These are phyloP conservation scores for Leptonema lineaticorne DNA, from an alignment of 1,140 invertebrate genomes.

Conservation along the genomic window DNA sequence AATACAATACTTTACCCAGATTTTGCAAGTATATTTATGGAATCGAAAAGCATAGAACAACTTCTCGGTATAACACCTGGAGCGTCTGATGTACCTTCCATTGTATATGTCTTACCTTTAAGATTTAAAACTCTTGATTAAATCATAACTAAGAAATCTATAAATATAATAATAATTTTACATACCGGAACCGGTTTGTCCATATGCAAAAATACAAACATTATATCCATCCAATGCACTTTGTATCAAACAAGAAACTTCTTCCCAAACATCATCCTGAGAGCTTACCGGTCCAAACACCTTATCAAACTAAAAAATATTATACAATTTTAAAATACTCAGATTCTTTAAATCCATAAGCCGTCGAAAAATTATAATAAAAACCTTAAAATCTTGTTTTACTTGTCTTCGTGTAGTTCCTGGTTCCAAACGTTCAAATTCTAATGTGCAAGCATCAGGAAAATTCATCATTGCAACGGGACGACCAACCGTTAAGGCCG, in stretches of 20 bases:
- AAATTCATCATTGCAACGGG: slow-evolving; percentile 54
- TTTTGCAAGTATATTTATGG: slow-evolving; percentile 54
- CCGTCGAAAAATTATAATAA: slow-evolving; percentile 38
- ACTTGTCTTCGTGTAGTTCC: slow-evolving; percentile 50
- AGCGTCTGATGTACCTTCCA: slow-evolving; percentile 53
- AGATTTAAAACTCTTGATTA: neutral
- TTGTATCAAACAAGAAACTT: slow-evolving; percentile 54
- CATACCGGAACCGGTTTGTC: slow-evolving; percentile 68
- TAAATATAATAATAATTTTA: too few species aligned
- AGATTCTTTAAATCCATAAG: slow-evolving; percentile 54
- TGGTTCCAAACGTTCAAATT: slow-evolving; percentile 49
- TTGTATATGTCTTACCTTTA: slow-evolving; percentile 68
- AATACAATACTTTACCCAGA: slow-evolving; percentile 29
- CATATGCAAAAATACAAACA: slow-evolving; percentile 79
- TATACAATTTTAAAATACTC: slow-evolving; percentile 41
- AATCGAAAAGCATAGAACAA: slow-evolving; percentile 67
- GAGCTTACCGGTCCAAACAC: slow-evolving; percentile 38
- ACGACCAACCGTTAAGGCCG: slow-evolving; percentile 52
- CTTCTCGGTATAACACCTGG: slow-evolving; percentile 73
- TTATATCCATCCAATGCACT: slow-evolving; percentile 79
- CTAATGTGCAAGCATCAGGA: slow-evolving; percentile 59
- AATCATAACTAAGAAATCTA: too few species aligned
- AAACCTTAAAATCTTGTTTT: slow-evolving; percentile 60
- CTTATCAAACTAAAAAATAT: slow-evolving; percentile 34
- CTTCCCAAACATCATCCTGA: slow-evolving; percentile 40